A percentile compares a stretch with the other conserved stretches of the same genome.
Conservation (phyloP, 1,140 invertebrate genomes). For the Drosophila takahashii region DNA sequence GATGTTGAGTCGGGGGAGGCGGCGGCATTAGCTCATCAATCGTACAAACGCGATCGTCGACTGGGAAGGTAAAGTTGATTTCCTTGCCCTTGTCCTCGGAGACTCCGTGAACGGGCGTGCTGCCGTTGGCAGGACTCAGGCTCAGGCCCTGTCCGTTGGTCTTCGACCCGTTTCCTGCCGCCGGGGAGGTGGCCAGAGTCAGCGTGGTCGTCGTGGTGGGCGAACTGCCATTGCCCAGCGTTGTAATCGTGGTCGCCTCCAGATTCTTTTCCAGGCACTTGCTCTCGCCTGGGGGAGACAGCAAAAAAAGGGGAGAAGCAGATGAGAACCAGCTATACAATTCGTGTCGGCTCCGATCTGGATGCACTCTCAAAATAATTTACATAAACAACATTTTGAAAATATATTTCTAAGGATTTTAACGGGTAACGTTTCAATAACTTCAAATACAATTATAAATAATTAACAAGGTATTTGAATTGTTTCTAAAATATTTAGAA, state of each 20-base stretch:
- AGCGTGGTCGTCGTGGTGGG: conserved; percentile 72
- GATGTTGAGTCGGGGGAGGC: conserved; percentile 58
- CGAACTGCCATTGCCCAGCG: conserved; percentile 71
- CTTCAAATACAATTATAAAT: neutral
- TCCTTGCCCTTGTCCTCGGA: conserved; percentile 68
- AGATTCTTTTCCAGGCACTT: conserved; percentile 83
- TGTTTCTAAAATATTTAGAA: no score
- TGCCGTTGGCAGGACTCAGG: conserved; percentile 51
- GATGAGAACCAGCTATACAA: conserved; percentile 21
- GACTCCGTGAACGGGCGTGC: conserved; percentile 42
- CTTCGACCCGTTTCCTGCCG: conserved; percentile 10
- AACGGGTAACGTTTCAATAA: neutral
- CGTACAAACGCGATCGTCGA: conserved; percentile 84
- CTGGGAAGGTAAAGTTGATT: conserved; percentile 84
- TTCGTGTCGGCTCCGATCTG: neutral
- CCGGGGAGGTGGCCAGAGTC: conserved; percentile 56
- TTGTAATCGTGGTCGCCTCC: conserved; percentile 70
- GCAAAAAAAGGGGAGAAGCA: neutral
- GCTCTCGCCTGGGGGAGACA: conserved; percentile 63
- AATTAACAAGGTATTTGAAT: neutral
- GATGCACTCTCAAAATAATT: neutral
- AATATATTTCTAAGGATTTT: no score
- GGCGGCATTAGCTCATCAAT: conserved; percentile 80
- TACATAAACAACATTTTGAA: neutral
- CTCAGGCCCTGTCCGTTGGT: conserved; percentile 40